Percentiles rank a stretch among this genome's conserved stretches.
phyloP scores from a whole-genome alignment of 2,888 invertebrate genomes.

The Noctua janthina region DNA sequence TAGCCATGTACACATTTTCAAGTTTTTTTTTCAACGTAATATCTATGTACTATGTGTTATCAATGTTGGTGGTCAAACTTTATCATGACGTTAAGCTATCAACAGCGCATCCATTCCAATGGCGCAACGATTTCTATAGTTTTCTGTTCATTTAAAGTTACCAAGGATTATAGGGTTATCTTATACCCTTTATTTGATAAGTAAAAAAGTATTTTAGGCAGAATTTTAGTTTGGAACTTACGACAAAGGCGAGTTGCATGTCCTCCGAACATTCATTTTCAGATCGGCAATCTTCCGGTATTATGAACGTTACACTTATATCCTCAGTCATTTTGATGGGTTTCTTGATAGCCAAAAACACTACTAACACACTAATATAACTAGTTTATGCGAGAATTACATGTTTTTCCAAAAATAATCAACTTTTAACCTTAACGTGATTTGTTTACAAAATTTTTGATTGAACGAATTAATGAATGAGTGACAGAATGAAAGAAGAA shows the following conservation, averaged over 20 bases:
- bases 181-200: neutral
- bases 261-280: constrained; percentile 90
- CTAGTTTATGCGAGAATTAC: neutral
- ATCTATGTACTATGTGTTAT: neutral
- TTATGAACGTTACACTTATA: constrained; percentile 88
- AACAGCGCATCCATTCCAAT: neutral
- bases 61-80: neutral
- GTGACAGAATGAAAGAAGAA: constrained; percentile 27
- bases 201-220: neutral
- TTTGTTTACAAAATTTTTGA: constrained; percentile 68
- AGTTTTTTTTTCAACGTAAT: neutral
- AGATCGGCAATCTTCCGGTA: constrained; percentile 85
- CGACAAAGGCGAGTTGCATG: constrained; percentile 91
- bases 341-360: constrained; percentile 1
- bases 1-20: neutral
- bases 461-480: constrained; percentile 23
- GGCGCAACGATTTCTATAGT: neutral
- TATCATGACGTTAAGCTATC: neutral
- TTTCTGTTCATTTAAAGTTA: too few species aligned
- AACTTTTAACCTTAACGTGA: constrained; percentile 54
- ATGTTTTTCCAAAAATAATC: constrained; percentile 29
- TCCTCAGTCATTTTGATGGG: constrained; percentile 79
- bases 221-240: constrained; percentile 73
- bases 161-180: neutral
- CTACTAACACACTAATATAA: neutral